These are phyloP conservation scores for Trachops cirrhosus DNA, from an alignment of 2,797 vertebrate genomes.

Conservation along the genomic window DNA sequence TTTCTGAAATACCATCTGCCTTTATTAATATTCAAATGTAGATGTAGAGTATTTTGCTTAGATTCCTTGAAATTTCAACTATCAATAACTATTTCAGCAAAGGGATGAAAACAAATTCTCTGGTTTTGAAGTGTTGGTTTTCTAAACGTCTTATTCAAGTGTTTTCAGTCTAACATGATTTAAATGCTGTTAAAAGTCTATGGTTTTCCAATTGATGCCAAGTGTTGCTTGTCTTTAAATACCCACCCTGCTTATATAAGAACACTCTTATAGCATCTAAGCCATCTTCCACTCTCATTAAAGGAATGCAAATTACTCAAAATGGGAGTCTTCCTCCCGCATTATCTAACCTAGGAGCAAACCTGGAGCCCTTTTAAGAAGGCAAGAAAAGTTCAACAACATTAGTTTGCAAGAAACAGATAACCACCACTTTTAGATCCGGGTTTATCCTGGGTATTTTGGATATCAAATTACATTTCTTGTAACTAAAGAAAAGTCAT, in stretches of 20 bases:
- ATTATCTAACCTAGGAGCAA: neutral
- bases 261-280: neutral
- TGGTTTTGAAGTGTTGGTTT: neutral
- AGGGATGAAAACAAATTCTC: conserved; percentile 22
- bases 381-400: neutral
- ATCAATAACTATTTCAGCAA: neutral
- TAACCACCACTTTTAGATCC: neutral
- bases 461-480: neutral
- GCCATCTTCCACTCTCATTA: neutral
- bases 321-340: neutral
- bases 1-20: neutral
- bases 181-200: neutral
- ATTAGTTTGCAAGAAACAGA: neutral
- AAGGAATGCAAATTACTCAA: neutral
- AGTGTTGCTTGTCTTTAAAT: conserved; percentile 28
- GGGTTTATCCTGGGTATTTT: neutral
- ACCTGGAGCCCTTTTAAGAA: neutral
- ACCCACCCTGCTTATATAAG: neutral
- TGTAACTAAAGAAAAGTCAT: neutral
- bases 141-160: conserved; percentile 36
- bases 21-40: conserved; percentile 51
- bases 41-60: neutral
- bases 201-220: neutral
- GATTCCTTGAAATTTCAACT: neutral
- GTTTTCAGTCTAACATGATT: conserved; percentile 6